A percentile compares a stretch with the other conserved stretches of the same genome.
Evolutionary conservation across 2,113 vertebrate species (phyloP).

Genomic region (Tichodroma muraria): DNA sequence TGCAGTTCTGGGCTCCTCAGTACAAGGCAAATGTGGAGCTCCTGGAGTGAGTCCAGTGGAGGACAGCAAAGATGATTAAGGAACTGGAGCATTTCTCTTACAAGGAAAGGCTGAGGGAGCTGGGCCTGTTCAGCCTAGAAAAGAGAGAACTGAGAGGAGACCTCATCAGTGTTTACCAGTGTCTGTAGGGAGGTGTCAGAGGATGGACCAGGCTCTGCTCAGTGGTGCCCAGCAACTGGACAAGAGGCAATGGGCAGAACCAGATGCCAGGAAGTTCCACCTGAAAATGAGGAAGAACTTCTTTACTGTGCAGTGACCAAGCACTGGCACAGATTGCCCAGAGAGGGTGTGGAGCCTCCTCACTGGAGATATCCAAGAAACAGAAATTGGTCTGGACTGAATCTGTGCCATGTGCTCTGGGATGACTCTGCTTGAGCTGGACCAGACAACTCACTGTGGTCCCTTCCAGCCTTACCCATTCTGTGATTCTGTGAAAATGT

Average conservation of each 20-base stretch:
- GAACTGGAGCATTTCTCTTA: background rate
- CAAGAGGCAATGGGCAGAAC: background rate
- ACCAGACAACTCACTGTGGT: background rate
- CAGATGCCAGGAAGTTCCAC: background rate
- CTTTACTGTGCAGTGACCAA: background rate
- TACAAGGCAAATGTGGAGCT: background rate
- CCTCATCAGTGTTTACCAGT: background rate
- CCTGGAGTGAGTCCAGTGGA: background rate
- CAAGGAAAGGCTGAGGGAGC: background rate
- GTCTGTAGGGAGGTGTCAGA: background rate
- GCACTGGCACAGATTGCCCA: background rate
- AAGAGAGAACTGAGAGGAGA: background rate
- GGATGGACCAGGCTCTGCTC: background rate
- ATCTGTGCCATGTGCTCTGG: background rate
- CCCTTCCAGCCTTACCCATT: background rate
- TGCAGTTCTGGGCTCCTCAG: background rate
- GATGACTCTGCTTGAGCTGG: background rate
- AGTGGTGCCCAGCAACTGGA: background rate
- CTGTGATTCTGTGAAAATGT: background rate
- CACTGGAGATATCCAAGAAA: background rate
- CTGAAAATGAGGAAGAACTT: background rate
- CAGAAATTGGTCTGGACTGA: rapidly evolving
- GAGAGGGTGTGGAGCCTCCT: background rate
- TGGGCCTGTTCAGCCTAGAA: rapidly evolving
- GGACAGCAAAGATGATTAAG: background rate